Base-by-base conservation (phyloP, 2,888 invertebrate species). In the Lepidocyrtinus sp. region DNA sequence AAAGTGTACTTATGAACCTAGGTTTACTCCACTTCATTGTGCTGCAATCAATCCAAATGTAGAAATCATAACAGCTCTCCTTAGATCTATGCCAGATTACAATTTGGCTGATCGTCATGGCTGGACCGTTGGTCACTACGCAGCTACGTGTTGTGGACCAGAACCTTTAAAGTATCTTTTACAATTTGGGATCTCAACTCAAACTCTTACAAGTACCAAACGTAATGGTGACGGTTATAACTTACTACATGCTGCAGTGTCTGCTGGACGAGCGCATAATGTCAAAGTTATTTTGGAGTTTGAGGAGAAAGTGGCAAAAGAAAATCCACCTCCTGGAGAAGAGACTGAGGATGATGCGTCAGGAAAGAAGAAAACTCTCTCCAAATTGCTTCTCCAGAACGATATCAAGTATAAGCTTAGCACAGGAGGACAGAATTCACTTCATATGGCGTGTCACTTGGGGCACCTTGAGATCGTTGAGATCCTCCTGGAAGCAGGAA, bases 31-130 rank as follows among this genome's bases (percentile, higher is more conserved):
- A 1, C 82, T 91, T 1, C 91, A 91, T 86, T 90, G 90, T 86
- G 90, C 91, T 15, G 89, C 90, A 25, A 90, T 91, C 82, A 91
- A 91, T 85, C 90, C 90, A 1, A 90, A 90, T 85, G 87, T 88
- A 0, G 88, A 88, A 62, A 89, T 90, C 84, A 84, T 90, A 65
- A 87, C 87, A 1, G 87, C 89, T 1, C 87, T 91, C 0, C 64
- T 90, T 36, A 83, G 87, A 1, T 87, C 89, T 22, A 88, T 89
- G 74, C 90, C 90, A 0, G 90, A 90, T 71, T 88, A 89, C 81
- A 89, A 89, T 84, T 83, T 90, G 27, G 87, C 88, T 3, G 91
- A 91, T 87, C 87, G 87, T 55, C 87, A 88, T 46, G 88, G 88
- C 36, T 88, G 90, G 84, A 86, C 88, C 61, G 89, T 90, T 0